phyloP scores from a whole-genome alignment of 2,113 vertebrate genomes.

The Xenopus laevis region DNA sequence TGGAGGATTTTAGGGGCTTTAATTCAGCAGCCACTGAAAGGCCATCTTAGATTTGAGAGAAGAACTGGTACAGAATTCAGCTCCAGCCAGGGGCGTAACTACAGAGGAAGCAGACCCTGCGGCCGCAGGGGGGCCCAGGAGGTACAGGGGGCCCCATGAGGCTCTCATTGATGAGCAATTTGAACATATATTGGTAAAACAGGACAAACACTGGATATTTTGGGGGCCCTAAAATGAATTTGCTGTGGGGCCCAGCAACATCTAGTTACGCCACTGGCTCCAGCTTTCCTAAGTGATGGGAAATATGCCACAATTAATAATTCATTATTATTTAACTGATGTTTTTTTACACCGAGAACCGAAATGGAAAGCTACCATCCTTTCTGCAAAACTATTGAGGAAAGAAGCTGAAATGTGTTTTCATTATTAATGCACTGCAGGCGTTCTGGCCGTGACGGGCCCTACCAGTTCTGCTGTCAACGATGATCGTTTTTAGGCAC shows the following conservation, averaged over 20 bases:
- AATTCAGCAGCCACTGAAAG: neutral
- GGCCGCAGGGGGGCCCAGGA: no score
- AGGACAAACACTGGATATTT: no score
- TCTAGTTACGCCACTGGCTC: no score
- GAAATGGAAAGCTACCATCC: slow-evolving; percentile 2
- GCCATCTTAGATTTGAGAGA: neutral
- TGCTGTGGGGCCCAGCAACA: no score
- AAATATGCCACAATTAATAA: slow-evolving; percentile 24
- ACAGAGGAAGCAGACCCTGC: no score
- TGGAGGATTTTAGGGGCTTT: no score
- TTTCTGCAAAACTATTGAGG: slow-evolving; percentile 1
- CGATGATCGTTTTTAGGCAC: neutral
- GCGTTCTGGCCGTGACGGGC: neutral
- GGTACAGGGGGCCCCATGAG: no score
- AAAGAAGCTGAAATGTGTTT: slow-evolving; percentile 6
- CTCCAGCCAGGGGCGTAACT: no score
- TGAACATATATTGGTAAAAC: no score
- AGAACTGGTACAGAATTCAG: neutral
- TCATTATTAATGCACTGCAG: slow-evolving; percentile 25
- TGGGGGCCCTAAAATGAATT: no score
- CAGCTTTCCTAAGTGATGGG: neutral
- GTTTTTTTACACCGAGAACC: slow-evolving; percentile 7
- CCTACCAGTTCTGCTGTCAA: slow-evolving; percentile 4
- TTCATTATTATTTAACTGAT: slow-evolving; percentile 18
- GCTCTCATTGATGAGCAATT: no score